Percentiles rank a stretch among this genome's conserved stretches.
phyloP scores from a whole-genome alignment of 1,140 invertebrate genomes.

The Anoplophora glabripennis region DNA sequence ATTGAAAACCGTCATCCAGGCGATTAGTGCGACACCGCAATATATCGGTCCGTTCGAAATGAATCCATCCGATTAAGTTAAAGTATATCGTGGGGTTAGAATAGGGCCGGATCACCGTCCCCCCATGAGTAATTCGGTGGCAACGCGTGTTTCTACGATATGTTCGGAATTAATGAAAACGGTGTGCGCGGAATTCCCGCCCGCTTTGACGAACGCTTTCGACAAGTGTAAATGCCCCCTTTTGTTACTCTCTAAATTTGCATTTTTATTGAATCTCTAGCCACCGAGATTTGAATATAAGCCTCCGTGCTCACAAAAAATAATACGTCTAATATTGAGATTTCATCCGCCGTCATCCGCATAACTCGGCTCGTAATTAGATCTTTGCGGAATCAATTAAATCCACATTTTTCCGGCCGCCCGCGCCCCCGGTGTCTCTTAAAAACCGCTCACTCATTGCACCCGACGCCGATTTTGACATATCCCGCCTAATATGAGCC shows the following conservation, averaged over 20 bases:
- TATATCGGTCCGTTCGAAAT: slow-evolving; percentile 36
- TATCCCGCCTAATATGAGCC: too few species aligned
- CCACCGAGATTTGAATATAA: slow-evolving; percentile 46
- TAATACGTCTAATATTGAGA: slow-evolving; percentile 43
- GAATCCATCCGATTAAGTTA: slow-evolving; percentile 47
- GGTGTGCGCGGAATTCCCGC: slow-evolving; percentile 17
- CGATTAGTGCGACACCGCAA: slow-evolving; percentile 25
- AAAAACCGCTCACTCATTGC: too few species aligned
- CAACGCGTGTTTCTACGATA: slow-evolving; percentile 42
- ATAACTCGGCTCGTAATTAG: slow-evolving; percentile 25
- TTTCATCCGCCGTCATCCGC: slow-evolving; percentile 17
- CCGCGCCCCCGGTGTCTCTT: too few species aligned
- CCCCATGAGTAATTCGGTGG: slow-evolving; percentile 45
- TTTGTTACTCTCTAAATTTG: slow-evolving; percentile 46
- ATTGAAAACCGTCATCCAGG: slow-evolving; percentile 26
- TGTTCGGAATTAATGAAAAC: slow-evolving; percentile 49
- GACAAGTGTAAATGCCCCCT: slow-evolving; percentile 47
- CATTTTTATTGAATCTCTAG: slow-evolving; percentile 49
- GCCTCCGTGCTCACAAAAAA: slow-evolving; percentile 46
- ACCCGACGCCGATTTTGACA: too few species aligned
- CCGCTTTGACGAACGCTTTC: slow-evolving; percentile 37
- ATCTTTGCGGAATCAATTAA: slow-evolving; percentile 26
- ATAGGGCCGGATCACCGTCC: slow-evolving; percentile 44
- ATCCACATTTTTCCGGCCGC: slow-evolving; percentile 9
- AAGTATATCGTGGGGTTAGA: slow-evolving; percentile 46